A percentile compares a stretch with the other conserved stretches of the same genome.
phyloP scores from a whole-genome alignment of 2,888 invertebrate species.

The Apodemia hepburni region DNA sequence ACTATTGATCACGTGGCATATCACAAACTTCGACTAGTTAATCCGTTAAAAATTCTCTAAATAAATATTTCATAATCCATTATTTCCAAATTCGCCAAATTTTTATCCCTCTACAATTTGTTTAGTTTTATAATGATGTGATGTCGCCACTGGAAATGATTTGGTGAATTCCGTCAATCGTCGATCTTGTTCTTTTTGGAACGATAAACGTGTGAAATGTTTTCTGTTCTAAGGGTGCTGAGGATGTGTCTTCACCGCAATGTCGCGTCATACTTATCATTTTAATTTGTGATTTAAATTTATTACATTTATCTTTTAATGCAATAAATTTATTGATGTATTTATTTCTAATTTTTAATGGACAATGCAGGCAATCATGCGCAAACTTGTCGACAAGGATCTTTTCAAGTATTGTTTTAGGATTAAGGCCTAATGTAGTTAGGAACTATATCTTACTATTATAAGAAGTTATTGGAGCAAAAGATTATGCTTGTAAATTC shows the following conservation, averaged over 20 bases:
- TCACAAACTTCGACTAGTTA: conserved; percentile 22
- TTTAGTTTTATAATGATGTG: conserved; percentile 26
- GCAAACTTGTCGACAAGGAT: conserved; percentile 28
- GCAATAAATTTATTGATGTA: conserved; percentile 18
- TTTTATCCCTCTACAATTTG: background rate
- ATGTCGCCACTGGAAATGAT: conserved; percentile 41
- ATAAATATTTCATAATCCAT: background rate
- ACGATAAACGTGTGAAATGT: conserved; percentile 53
- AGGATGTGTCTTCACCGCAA: conserved; percentile 37
- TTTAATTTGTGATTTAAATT: conserved; percentile 18
- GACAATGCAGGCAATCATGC: conserved; percentile 25
- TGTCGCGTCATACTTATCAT: conserved; percentile 29
- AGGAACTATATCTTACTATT: conserved; percentile 7
- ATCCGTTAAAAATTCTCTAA: background rate
- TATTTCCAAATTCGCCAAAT: background rate
- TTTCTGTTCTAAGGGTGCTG: conserved; percentile 64
- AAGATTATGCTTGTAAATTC: background rate
- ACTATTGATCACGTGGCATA: conserved; percentile 33
- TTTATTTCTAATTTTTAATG: conserved; percentile 35
- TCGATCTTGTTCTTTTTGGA: conserved; percentile 31
- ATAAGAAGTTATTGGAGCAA: background rate
- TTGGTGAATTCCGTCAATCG: conserved; percentile 21
- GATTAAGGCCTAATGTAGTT: conserved; percentile 29
- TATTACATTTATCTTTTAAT: conserved; percentile 17
- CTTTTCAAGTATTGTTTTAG: conserved; percentile 39